Evolutionary conservation across 2,113 vertebrate genomes (phyloP).

Genomic region (Epinephelus lanceolatus): DNA sequence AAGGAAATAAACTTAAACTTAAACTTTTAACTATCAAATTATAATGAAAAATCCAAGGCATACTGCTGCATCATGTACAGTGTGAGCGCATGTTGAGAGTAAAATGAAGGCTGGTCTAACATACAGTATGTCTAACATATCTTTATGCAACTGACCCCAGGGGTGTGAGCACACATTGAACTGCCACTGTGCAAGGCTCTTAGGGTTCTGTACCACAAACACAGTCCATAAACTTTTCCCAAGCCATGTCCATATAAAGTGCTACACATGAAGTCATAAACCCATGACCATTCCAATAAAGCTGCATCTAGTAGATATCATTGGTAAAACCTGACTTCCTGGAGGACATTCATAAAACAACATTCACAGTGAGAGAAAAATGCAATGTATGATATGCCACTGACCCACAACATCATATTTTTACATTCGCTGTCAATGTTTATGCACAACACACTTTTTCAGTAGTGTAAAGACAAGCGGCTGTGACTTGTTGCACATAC

Average conservation of each 20-base stretch:
- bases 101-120: not conserved
- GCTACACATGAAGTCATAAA: not conserved
- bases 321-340: conserved; percentile 5
- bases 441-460: not conserved
- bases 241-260: not conserved
- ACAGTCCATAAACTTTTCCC: not conserved
- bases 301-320: not conserved
- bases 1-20: too few relatives aligned
- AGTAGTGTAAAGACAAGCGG: not conserved
- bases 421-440: not conserved
- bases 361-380: conserved; percentile 10
- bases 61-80: not conserved
- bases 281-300: not conserved
- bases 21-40: not conserved
- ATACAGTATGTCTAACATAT: not conserved
- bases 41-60: not conserved
- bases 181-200: not conserved
- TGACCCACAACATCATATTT: not conserved
- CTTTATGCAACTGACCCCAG: not conserved
- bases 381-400: not conserved
- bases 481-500: not conserved
- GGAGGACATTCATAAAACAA: conserved; percentile 14
- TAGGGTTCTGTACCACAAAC: not conserved
- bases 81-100: not conserved
- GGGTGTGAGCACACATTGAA: not conserved